Conservation (phyloP, 2,888 invertebrate species). For the Encarsia formosa region DNA sequence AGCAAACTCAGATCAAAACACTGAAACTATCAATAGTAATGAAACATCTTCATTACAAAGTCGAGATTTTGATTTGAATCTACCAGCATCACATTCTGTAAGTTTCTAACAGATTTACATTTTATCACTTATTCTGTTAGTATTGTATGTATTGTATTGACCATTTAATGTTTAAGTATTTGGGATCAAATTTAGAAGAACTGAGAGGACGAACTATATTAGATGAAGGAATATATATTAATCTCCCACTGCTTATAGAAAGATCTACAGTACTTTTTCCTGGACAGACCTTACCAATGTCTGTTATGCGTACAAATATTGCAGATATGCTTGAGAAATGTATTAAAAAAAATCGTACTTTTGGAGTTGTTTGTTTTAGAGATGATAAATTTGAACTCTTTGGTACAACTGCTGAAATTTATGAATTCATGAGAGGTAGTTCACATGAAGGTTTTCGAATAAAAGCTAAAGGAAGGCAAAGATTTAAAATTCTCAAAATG, state of each 20-base stretch:
- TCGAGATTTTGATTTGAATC: conserved; percentile 53
- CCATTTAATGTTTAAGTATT: conserved; percentile 53
- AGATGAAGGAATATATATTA: conserved; percentile 55
- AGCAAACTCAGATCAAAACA: too few relatives aligned
- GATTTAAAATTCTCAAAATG: conserved; percentile 61
- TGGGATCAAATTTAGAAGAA: conserved; percentile 60
- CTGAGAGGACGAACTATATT: conserved; percentile 63
- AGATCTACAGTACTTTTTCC: conserved; percentile 68
- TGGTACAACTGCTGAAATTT: conserved; percentile 49
- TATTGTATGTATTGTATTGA: too few relatives aligned
- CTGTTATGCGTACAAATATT: conserved; percentile 55
- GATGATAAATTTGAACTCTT: conserved; percentile 39
- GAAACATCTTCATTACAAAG: neutral
- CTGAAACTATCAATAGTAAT: neutral
- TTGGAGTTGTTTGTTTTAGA: conserved; percentile 60
- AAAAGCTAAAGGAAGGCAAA: conserved; percentile 72
- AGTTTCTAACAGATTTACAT: too few relatives aligned
- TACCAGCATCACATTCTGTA: conserved; percentile 58
- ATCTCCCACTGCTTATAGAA: conserved; percentile 59
- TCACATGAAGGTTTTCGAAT: conserved; percentile 57
- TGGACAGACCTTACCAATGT: conserved; percentile 75
- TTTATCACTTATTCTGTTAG: too few relatives aligned
- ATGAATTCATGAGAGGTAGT: conserved; percentile 57
- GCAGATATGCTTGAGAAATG: conserved; percentile 59
- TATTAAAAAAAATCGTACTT: conserved; percentile 60